Percentiles rank a stretch among this genome's conserved stretches.
Conservation (phyloP, 2,888 invertebrate genomes). For the Chalcis sispes region DNA sequence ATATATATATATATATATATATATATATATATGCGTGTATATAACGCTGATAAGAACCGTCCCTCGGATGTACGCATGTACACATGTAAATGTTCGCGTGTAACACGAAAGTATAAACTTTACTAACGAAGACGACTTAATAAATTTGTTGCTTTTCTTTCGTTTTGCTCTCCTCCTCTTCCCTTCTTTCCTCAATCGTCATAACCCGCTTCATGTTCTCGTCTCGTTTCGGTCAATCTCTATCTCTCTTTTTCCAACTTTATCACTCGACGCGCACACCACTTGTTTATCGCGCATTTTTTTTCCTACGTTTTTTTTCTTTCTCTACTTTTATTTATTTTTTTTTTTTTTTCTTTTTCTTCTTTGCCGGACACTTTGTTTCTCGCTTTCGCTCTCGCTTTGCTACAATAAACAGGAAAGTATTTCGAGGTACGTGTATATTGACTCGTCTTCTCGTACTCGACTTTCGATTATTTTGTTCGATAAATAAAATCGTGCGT, state of each 20-base stretch:
- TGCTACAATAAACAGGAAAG: too few species aligned
- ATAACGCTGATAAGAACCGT: constrained; percentile 27
- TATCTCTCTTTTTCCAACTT: neutral
- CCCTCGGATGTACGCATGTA: too few species aligned
- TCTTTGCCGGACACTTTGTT: too few species aligned
- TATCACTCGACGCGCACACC: neutral
- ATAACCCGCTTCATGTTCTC: neutral
- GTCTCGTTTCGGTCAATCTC: neutral
- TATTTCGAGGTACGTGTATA: too few species aligned
- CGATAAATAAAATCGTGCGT: too few species aligned
- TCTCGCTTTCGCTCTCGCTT: too few species aligned
- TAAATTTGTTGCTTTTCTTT: constrained; percentile 39
- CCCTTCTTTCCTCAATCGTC: neutral
- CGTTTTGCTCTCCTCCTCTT: neutral
- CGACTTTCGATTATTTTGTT: too few species aligned
- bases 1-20: too few species aligned
- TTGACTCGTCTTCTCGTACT: too few species aligned
- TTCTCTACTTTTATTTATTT: neutral
- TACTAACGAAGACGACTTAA: constrained; percentile 29
- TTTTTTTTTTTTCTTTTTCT: neutral
- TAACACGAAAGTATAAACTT: neutral
- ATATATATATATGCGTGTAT: too few species aligned
- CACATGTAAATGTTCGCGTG: too few species aligned
- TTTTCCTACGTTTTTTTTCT: neutral
- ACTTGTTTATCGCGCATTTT: neutral